Base-by-base conservation (phyloP, 2,113 vertebrate species). In the Garra rufa region DNA sequence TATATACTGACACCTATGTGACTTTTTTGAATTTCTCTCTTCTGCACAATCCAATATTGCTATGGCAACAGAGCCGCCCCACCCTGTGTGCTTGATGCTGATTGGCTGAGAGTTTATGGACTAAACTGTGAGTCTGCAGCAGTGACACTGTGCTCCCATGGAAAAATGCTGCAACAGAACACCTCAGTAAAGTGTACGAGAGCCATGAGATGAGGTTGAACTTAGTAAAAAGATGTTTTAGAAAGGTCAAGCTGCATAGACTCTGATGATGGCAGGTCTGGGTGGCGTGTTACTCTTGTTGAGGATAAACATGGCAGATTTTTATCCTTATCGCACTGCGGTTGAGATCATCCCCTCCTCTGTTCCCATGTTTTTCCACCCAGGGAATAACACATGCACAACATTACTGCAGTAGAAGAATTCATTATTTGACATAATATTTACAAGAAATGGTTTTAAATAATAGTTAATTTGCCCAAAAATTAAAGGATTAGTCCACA, bases 51-150 rank as follows among this genome's bases (percentile, higher is more conserved):
- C 5, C 75, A 76, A 52, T 21, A 61, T 57, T 90, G 82, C 87
- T 81, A 81, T 85, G 82, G 89, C 85, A 84, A 70, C 81, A 82
- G 83, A 81, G 88, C 55, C 38, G 82, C 41, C 55, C 71, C 74
- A 46, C 73, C 59, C 30, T 24, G 24, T 77, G 85, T 86, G 89
- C n/a, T 69, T 83, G 63, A 28, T 57, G 79, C 84, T 87, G 86
- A 85, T 90, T 78, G 81, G 77, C 44, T 50, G 76, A 83, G 85
- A 85, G 52, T 82, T 82, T 82, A 50, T 19, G 81, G 30, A 3
- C 34, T 55, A 24, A 9, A 28, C 7, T 50, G 9, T 15, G 26
- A 71, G 48, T 38, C 3, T 81, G 57, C 52, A 6, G 50, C 34
- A 38, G 82, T 65, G 30, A 43, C 44, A 76, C 17, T 26, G n/a